Evolutionary conservation across 2,797 vertebrate species (phyloP), one percentile per base, ranked within the genome.

Genomic region (Leptodactylus fallax): DNA sequence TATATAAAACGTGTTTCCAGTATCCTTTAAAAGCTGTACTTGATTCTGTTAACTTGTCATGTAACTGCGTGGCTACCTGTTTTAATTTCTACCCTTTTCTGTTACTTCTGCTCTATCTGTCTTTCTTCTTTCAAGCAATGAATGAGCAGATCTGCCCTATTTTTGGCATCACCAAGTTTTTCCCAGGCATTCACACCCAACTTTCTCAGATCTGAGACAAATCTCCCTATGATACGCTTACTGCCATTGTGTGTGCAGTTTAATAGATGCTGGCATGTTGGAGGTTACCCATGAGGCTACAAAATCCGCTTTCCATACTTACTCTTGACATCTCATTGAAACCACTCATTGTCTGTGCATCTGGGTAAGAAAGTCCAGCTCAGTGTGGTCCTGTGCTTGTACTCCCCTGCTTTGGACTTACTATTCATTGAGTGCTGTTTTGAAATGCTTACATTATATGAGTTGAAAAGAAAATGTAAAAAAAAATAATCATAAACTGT

Each of bases 401-500:
- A 92, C 91, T 94, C 92, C 94, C 93, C 92, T 94, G 94, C 94
- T 95, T 93, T 93, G 93, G 94, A 95, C 93, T 94, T 93, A 94
- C 91, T 95, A 93, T 91, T 95, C 92, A 94, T 93, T 93, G 93
- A 97, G 96, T 96, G 95, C 95, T 95, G 95, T 95, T 97, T 97
- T 96, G 95, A 97, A 96, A 96, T 96, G 97, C 97, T 97, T 96
- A 97, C 96, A 96, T 95, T 97, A 98, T 98, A 98, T 96, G 96
- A 97, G 96, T 91, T 85, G 94, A 92, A 93, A 93, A 95, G 92
- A 96, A 95, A 97, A 96, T 95, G 95, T 96, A 90, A 96, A 95
- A 96, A 91, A 95, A 79, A 92, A 86, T 60, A 58, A 94, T 92
- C 93, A 74, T 94, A 93, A 93, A 82, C 97, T 99, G 97, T 99